phyloP scores from a whole-genome alignment of 2,113 vertebrate species.

The Corythaixoides concolor region DNA sequence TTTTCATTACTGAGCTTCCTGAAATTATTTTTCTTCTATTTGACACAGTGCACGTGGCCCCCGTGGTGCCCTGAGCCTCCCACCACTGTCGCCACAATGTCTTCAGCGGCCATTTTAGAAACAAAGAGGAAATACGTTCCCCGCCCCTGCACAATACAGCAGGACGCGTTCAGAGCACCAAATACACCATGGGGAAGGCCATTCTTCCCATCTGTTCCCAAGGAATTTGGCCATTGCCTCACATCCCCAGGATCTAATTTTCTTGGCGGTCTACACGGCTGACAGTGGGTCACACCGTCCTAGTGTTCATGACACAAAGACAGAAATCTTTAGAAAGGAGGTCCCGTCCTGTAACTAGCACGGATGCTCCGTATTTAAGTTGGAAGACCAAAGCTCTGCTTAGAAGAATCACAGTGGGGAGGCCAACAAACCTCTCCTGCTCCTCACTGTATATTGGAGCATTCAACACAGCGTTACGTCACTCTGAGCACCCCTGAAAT shows the following conservation, averaged over 20 bases:
- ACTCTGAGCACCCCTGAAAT: background rate
- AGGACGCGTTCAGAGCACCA: background rate
- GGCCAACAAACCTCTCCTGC: background rate
- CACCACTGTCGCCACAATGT: background rate
- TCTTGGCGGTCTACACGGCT: background rate
- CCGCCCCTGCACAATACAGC: background rate
- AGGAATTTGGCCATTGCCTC: background rate
- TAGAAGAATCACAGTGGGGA: background rate
- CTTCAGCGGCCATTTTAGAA: background rate
- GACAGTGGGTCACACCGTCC: background rate
- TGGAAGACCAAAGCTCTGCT: background rate
- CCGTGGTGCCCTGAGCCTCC: background rate
- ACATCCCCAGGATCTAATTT: background rate
- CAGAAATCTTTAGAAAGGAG: background rate
- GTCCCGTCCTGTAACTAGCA: background rate
- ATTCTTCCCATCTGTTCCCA: background rate
- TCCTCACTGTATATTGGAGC: background rate
- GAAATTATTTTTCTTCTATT: background rate
- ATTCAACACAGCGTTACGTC: background rate
- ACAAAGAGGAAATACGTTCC: background rate
- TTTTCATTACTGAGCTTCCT: background rate
- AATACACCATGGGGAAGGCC: background rate
- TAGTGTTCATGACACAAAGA: background rate
- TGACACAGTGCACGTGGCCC: rapidly evolving
- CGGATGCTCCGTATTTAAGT: rapidly evolving